Base-by-base conservation (phyloP, 1,140 invertebrate species). In the Tetramorium simillimum region DNA sequence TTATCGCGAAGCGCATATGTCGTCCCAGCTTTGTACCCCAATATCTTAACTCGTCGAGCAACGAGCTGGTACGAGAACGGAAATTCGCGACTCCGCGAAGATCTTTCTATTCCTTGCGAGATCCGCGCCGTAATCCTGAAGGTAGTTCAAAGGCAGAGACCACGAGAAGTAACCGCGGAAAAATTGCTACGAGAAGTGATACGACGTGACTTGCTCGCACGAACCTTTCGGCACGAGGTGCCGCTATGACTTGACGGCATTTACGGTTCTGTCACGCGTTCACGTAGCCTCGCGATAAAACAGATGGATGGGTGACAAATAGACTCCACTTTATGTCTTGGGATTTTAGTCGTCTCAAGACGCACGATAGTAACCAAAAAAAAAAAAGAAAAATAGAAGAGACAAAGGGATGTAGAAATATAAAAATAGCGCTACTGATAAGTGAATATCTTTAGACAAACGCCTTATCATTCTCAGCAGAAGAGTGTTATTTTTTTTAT, bases 281-380 rank as follows among this genome's bases (percentile, higher is more conserved):
- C 33, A 53, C 63, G 77, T 56, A 81, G 46, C 12, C 18, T n/a
- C 53, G 28, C 69, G 69, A 60, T 84, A 75, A 75, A 72, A 82
- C 46, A 49, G 51, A 70, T 46, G 67, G 51, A 82, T 46, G 21
- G 24, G 46, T 58, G 56, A 73, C n/a, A 58, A 16, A 60, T 73
- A 84, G 18, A 33, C 18, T 16, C 4, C 4, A 69, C 46, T 43
- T 81, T 81, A 81, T 81, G 21, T 28, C 63, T 70, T 69, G 63
- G n/a, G 63, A n/a, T 70, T 81, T 70, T 70, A 81, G 33, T 56
- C 10, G 33, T 16, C 33, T 40, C 21, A 40, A 37, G 46, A 56
- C 18, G 21, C 21, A 63, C 37, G 12, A 28, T 33, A 28, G 3
- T 33, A 28, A 33, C 33, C 16, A 51, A 28, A 58, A 24, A 43